Evolutionary conservation across 2,113 vertebrate species (phyloP).

Genomic region (Pseudopodoces humilis): DNA sequence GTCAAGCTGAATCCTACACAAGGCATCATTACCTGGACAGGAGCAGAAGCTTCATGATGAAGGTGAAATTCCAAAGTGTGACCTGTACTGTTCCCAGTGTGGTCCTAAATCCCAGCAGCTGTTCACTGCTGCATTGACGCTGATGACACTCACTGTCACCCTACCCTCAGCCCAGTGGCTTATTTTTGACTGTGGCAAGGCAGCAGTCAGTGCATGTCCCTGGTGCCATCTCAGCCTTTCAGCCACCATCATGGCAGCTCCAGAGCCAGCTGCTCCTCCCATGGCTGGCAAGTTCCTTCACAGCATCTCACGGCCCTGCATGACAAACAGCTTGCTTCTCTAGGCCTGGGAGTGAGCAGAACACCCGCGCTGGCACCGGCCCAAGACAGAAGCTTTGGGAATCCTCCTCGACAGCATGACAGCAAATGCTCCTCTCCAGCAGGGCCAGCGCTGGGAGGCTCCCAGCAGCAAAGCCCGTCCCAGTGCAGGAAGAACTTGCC

Average conservation of each 20-base stretch:
- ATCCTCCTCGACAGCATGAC: not conserved
- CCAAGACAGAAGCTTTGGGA: slow-evolving; percentile 43
- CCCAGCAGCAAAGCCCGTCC: not conserved
- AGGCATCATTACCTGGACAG: not conserved
- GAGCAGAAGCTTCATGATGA: not conserved
- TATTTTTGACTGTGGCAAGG: not conserved
- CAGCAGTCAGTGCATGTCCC: fast-evolving
- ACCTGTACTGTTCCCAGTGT: not conserved
- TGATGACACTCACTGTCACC: not conserved
- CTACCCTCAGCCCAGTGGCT: fast-evolving
- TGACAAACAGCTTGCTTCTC: not conserved
- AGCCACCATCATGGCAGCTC: fast-evolving
- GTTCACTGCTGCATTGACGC: fast-evolving
- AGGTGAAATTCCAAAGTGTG: not conserved
- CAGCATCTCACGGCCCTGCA: not conserved
- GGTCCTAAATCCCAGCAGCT: not conserved
- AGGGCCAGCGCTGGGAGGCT: not conserved
- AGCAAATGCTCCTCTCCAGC: not conserved
- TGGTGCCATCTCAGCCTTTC: not conserved
- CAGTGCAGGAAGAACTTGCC: not conserved
- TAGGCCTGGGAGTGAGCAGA: not conserved
- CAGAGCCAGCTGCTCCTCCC: not conserved
- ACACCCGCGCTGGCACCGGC: fast-evolving
- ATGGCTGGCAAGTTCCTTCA: not conserved
- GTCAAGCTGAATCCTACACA: not conserved